Base-by-base conservation (phyloP, 2,888 invertebrate species). In the Dryobota labecula region DNA sequence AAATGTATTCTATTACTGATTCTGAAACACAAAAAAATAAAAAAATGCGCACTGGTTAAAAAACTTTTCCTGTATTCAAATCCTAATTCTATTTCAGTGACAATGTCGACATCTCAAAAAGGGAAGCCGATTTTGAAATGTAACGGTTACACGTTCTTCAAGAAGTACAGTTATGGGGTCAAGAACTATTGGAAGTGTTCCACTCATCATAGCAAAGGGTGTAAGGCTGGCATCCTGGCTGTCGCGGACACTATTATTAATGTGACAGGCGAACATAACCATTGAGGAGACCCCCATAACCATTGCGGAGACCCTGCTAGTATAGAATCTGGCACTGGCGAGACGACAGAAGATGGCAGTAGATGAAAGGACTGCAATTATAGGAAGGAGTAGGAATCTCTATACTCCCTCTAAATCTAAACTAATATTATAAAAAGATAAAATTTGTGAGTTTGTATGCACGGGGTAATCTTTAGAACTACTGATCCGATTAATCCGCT, bases 101-200 rank as follows among this genome's bases (percentile, higher is more conserved):
- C 36, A 1, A 69, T 45, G 20, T 7, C 54, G 18, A 71, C 36
- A 11, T 79, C 79, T 6, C n/a, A 47, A 30, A 81, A 60, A 30
- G 79, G 79, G 3, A 71, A 81, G 6, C 64, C 62, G 6, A 30
- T 76, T 20, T 11, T 79, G 6, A 43, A 27, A 36, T 60, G 8
- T 30, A 49, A 76, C 2, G 77, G 81, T 1, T 69, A 70, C 27
- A 60, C 33, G 13, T 80, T 64, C 63, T 80, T 72, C 56, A 81
- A 30, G 27, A 80, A 69, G 47, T 66, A 75, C 36, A 20, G n/a
- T 11, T 5, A 4, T 33, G 80, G 77, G 0, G 7, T 49, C 15
- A 82, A 84, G 13, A 45, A 53, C 24, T 60, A n/a, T 24, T 80
- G 84, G 82, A 83, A 80, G 41, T 83, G 83, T 33, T 71, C 80